A percentile compares a stretch with the other conserved stretches of the same genome.
Conservation (phyloP, 1,140 invertebrate species). For the Temnothorax curvispinosus region DNA sequence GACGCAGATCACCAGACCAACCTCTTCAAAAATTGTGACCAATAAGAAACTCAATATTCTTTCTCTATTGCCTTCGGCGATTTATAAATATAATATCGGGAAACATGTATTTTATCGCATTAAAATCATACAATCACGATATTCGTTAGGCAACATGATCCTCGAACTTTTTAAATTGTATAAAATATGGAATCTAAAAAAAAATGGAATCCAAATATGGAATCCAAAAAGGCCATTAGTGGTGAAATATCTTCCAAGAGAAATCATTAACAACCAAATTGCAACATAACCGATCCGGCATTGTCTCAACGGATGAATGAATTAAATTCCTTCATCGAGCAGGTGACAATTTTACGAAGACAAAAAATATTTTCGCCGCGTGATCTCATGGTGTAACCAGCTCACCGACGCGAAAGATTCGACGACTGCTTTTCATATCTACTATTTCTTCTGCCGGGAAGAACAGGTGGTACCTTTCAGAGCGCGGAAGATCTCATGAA, state of each 20-base stretch:
- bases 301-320: slow-evolving; percentile 80
- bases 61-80: neutral
- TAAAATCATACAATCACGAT: neutral
- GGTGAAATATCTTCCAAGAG: slow-evolving; percentile 62
- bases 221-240: slow-evolving; percentile 71
- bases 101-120: neutral
- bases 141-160: neutral
- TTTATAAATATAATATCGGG: neutral
- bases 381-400: slow-evolving; percentile 26
- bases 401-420: slow-evolving; percentile 27
- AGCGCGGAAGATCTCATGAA: slow-evolving; percentile 80
- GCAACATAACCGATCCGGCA: slow-evolving; percentile 79
- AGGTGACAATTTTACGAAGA: slow-evolving; percentile 47
- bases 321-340: slow-evolving; percentile 74
- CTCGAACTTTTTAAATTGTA: neutral
- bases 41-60: neutral
- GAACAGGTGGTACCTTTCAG: slow-evolving; percentile 77
- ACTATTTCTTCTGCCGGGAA: slow-evolving; percentile 76
- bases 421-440: slow-evolving; percentile 67
- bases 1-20: slow-evolving; percentile 46
- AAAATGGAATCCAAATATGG: slow-evolving; percentile 34
- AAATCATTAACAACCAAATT: slow-evolving; percentile 81
- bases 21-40: slow-evolving; percentile 62
- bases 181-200: neutral
- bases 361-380: slow-evolving; percentile 37